Evolutionary conservation across 2,888 invertebrate species (phyloP).

Genomic region (Palloptera scutellata): DNA sequence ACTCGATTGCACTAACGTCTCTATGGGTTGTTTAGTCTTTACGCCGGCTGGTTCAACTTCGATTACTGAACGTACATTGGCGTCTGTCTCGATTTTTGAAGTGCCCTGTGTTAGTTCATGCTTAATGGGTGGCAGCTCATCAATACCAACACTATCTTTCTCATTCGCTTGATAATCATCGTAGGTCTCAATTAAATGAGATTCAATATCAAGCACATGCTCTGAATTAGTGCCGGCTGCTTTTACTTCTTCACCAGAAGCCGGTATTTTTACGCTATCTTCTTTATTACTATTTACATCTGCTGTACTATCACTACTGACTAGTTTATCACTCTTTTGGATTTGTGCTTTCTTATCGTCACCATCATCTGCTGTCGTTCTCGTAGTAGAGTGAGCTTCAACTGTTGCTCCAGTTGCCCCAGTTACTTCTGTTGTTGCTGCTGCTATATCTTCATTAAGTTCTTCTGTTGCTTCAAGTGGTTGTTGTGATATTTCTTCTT

Average conservation of each 20-base stretch:
- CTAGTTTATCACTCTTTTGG: conserved; percentile 45
- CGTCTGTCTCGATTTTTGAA: conserved; percentile 54
- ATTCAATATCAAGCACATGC: conserved; percentile 58
- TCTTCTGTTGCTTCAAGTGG: conserved; percentile 33
- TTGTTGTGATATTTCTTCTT: conserved; percentile 29
- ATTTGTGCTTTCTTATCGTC: background rate
- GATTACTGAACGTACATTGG: conserved; percentile 52
- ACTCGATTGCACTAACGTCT: conserved; percentile 43
- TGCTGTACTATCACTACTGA: conserved; percentile 45
- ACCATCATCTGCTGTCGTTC: conserved; percentile 20
- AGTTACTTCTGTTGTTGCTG: conserved; percentile 24
- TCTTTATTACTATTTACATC: conserved; percentile 38
- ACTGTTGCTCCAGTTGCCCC: conserved; percentile 25
- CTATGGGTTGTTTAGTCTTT: conserved; percentile 50
- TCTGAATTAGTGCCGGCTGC: conserved; percentile 17
- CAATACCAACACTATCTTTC: conserved; percentile 55
- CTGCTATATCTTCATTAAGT: conserved; percentile 26
- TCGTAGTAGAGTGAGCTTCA: conserved; percentile 6
- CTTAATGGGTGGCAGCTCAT: conserved; percentile 55
- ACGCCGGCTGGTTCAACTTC: conserved; percentile 59
- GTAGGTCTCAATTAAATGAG: conserved; percentile 61
- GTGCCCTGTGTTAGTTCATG: conserved; percentile 55
- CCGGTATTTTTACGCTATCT: conserved; percentile 36
- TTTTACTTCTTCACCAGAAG: conserved; percentile 16
- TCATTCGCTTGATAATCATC: conserved; percentile 48